These are phyloP conservation scores for Drosophila lowei DNA, from an alignment of 1,140 invertebrate species.

Conservation along the genomic window DNA sequence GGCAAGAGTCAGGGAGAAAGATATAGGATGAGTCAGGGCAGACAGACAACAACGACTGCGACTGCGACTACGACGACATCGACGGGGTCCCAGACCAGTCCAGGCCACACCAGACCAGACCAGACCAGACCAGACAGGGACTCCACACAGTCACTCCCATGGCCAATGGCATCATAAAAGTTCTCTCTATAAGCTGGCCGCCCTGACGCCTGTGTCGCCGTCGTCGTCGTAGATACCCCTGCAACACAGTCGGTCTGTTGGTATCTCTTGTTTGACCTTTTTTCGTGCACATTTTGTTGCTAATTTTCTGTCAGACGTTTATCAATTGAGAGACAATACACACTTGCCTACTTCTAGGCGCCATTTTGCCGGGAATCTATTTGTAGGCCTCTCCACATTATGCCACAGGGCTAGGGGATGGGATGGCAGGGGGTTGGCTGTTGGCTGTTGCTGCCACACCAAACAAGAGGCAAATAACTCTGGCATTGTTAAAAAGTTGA, in stretches of 20 bases:
- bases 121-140: constrained; percentile 21
- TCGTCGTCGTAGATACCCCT: constrained; percentile 12
- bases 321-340: constrained; percentile 19
- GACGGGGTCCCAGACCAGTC: constrained; percentile 26
- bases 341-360: constrained; percentile 1
- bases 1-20: too few species aligned
- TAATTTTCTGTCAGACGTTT: constrained; percentile 31
- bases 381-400: constrained; percentile 2
- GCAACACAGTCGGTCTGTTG: not conserved
- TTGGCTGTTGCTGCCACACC: too few species aligned
- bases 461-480: too few species aligned
- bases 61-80: too few species aligned
- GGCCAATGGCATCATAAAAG: constrained; percentile 61
- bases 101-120: too few species aligned
- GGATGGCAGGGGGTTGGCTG: not conserved
- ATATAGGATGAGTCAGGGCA: too few species aligned
- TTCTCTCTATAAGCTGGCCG: constrained; percentile 4
- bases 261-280: constrained; percentile 59
- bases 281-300: constrained; percentile 16
- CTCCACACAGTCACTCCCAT: constrained; percentile 10
- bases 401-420: too few species aligned
- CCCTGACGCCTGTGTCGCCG: constrained; percentile 15
- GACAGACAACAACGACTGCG: too few species aligned
- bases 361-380: not conserved
- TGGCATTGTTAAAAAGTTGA: too few species aligned